phyloP scores from a whole-genome alignment of 2,113 vertebrate genomes.

The Pluvialis apricaria region DNA sequence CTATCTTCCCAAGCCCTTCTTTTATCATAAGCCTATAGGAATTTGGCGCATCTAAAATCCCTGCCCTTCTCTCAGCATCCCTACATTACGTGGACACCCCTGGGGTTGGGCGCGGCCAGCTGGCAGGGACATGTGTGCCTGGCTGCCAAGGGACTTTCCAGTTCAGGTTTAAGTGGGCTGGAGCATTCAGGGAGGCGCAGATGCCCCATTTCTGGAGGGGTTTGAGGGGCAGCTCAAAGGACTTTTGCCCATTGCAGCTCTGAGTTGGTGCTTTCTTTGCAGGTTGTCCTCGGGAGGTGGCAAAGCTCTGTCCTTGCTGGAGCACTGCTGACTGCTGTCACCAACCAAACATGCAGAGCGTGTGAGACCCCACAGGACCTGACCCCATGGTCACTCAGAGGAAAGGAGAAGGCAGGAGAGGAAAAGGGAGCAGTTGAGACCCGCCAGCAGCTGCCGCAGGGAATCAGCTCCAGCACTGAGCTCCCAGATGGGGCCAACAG shows the following conservation, averaged over 20 bases:
- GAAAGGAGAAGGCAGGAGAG: background rate
- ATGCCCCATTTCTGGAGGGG: background rate
- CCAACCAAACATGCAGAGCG: background rate
- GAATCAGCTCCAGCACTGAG: background rate
- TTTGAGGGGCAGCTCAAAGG: background rate
- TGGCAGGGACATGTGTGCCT: fast-evolving
- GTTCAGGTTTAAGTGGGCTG: background rate
- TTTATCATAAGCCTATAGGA: background rate
- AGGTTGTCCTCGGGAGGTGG: background rate
- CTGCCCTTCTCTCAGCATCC: background rate
- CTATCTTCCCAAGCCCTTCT: background rate
- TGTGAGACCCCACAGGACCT: background rate
- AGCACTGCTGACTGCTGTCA: background rate
- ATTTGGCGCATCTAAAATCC: background rate
- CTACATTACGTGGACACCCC: fast-evolving
- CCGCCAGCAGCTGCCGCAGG: background rate
- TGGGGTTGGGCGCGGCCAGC: background rate
- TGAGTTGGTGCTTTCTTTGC: background rate
- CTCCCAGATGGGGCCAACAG: background rate
- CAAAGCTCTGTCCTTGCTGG: background rate
- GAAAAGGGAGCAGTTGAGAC: background rate
- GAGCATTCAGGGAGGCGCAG: background rate
- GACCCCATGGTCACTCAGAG: background rate
- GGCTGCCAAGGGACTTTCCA: background rate
- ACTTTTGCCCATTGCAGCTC: background rate